Evolutionary conservation across 1,140 invertebrate genomes (phyloP), one percentile per base, ranked within the genome.

Genomic region (Papilio xuthus): DNA sequence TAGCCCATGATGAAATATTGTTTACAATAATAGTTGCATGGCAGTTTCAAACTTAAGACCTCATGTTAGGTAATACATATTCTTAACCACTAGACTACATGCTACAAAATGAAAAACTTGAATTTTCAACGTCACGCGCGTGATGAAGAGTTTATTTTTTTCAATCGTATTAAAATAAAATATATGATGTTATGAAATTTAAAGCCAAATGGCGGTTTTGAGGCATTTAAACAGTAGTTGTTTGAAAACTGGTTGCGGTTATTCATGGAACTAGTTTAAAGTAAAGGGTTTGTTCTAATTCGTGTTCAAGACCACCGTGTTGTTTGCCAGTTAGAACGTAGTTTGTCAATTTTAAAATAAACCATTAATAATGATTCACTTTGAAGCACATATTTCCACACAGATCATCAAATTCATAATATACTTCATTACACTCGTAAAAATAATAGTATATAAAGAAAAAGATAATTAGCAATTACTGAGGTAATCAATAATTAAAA

Each of bases 201-300:
- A 63, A 26, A 13, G 26, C 26, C 56, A 63, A 63, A 63, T 63
- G 10, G 12, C 56, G 26, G 56, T 60, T 60, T 60, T 10, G 26
- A 26, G 60, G 28, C 60, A 28, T 67, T 67, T 28, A 15, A 28
- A 67, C 60, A 67, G 60, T 15, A 67, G 60, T 28, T 67, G 60
- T 67, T 67, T 67, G 12, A 12, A 67, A 67, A 67, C 60, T 26
- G 60, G 60, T 67, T 67, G 23, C 60, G 13, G 26, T 28, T 67
- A 67, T 67, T 67, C 26, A 28, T 32, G 26, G 26, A 67, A 13
- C 60, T 18, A 67, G 60, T 67, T 67, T 18, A 13, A 67, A 67
- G 60, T 67, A 67, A 67, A 67, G 60, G 60, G 60, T 67, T 67
- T 67, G 60, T 67, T 67, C 60, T 67, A 67, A 67, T 67, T 67